Conservation (phyloP, 1,140 invertebrate species). For the Neotoxoptera formosana region DNA sequence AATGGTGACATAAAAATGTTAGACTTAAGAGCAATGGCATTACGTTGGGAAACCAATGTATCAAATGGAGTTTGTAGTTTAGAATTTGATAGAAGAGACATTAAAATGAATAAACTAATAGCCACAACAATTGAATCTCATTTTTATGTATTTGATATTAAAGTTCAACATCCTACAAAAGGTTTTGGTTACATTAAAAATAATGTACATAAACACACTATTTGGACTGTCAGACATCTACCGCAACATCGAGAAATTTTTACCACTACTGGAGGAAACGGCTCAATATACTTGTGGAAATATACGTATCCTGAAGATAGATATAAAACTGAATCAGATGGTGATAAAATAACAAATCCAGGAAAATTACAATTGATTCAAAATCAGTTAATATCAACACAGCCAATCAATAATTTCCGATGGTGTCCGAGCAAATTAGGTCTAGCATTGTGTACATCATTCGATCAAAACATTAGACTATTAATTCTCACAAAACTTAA, state of each 20-base stretch:
- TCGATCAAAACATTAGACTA: constrained; percentile 91
- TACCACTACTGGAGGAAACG: constrained; percentile 86
- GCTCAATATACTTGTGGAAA: constrained; percentile 90
- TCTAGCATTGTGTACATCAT: constrained; percentile 85
- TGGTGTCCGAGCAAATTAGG: constrained; percentile 93
- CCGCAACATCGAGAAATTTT: constrained; percentile 96
- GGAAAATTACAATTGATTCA: constrained; percentile 81
- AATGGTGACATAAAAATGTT: constrained; percentile 97
- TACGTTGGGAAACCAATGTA: constrained; percentile 90
- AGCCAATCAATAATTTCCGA: constrained; percentile 88
- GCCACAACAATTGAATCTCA: constrained; percentile 93
- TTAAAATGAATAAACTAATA: constrained; percentile 94
- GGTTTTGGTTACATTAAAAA: constrained; percentile 60
- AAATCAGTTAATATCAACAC: constrained; percentile 81
- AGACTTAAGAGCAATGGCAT: constrained; percentile 83
- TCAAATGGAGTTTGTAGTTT: constrained; percentile 91
- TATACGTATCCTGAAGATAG: constrained; percentile 83
- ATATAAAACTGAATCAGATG: constrained; percentile 73
- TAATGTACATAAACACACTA: constrained; percentile 79
- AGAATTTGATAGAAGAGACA: constrained; percentile 94
- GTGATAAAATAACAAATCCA: constrained; percentile 74
- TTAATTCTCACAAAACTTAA: constrained; percentile 91
- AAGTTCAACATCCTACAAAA: constrained; percentile 44
- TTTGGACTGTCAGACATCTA: constrained; percentile 87
- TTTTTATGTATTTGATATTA: constrained; percentile 86